A percentile compares a stretch with the other conserved stretches of the same genome.
These are phyloP conservation scores for Diarsia brunnea DNA, from an alignment of 2,888 invertebrate genomes.

Conservation along the genomic window DNA sequence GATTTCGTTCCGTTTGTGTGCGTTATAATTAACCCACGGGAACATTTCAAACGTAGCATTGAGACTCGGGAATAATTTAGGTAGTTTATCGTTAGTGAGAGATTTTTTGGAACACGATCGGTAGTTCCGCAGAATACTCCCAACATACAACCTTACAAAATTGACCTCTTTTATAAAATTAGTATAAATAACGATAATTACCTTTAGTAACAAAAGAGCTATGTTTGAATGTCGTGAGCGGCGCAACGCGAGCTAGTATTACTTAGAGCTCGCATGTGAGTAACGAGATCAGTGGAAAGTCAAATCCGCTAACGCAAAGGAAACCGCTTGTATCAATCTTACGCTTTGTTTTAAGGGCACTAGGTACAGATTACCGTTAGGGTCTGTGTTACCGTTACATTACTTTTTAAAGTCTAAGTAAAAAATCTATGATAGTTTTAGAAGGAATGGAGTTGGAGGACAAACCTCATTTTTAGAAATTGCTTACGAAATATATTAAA, in stretches of 20 bases:
- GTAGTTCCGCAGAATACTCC: too few relatives aligned
- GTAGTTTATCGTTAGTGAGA: too few relatives aligned
- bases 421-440: not conserved
- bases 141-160: too few relatives aligned
- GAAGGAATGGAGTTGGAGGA: not conserved
- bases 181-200: too few relatives aligned
- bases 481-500: not conserved
- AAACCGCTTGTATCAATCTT: conserved; percentile 49
- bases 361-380: conserved; percentile 14
- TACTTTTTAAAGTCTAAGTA: not conserved
- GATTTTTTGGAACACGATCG: too few relatives aligned
- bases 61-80: too few relatives aligned
- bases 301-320: conserved; percentile 72
- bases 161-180: too few relatives aligned
- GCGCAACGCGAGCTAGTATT: conserved; percentile 22
- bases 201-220: not conserved
- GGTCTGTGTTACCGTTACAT: not conserved
- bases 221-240: conserved; percentile 12
- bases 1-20: too few relatives aligned
- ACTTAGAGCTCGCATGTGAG: conserved; percentile 69
- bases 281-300: conserved; percentile 74
- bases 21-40: too few relatives aligned
- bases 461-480: not conserved
- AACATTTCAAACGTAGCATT: too few relatives aligned
- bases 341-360: conserved; percentile 17